Percentiles rank a stretch among this genome's conserved stretches.
These are phyloP conservation scores for Dorcus parallelipipedus DNA, from an alignment of 2,888 invertebrate species.

Conservation along the genomic window DNA sequence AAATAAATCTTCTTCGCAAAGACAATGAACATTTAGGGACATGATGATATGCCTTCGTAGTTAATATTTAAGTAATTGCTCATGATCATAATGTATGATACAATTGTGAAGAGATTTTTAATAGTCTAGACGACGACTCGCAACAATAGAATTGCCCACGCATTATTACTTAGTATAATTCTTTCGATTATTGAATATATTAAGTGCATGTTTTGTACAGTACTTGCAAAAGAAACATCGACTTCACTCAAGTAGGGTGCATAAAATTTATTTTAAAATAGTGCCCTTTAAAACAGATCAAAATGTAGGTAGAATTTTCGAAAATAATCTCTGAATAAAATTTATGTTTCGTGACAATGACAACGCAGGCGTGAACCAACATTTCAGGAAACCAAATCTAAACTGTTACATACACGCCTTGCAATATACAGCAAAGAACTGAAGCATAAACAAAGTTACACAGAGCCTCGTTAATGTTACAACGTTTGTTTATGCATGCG, in stretches of 20 bases:
- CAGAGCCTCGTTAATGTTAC: conserved; percentile 1
- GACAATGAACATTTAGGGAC: background rate
- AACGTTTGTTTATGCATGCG: background rate
- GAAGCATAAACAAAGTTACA: background rate
- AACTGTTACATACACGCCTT: too few relatives aligned
- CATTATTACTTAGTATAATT: background rate
- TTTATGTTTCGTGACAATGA: too few relatives aligned
- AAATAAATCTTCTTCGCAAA: background rate
- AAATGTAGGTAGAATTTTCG: too few relatives aligned
- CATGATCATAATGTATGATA: conserved; percentile 15
- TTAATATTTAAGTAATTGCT: conserved; percentile 10
- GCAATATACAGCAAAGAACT: too few relatives aligned
- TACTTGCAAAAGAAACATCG: too few relatives aligned
- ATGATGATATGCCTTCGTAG: conserved; percentile 6
- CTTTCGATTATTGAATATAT: background rate
- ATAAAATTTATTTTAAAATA: too few relatives aligned
- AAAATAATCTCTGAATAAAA: too few relatives aligned
- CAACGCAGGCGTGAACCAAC: too few relatives aligned
- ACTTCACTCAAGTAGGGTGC: too few relatives aligned
- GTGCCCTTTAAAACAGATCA: too few relatives aligned
- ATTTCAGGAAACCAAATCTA: too few relatives aligned
- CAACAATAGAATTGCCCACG: conserved; percentile 18
- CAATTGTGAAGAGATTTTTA: conserved; percentile 18
- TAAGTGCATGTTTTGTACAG: too few relatives aligned
- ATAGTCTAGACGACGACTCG: conserved; percentile 15